phyloP scores from a whole-genome alignment of 2,113 vertebrate species.

The Ictalurus furcatus region DNA sequence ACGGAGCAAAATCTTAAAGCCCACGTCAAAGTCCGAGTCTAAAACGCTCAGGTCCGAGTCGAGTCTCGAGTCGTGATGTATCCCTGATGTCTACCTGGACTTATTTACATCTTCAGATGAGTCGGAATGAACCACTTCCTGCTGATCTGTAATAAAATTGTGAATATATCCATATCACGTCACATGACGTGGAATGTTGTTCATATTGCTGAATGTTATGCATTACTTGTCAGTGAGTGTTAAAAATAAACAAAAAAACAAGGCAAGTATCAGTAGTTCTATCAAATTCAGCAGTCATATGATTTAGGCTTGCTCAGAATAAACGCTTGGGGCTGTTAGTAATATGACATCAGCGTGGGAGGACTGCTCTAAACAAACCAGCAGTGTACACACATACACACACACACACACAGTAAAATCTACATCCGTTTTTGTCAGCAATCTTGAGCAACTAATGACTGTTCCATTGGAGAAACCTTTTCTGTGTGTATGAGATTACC shows the following conservation, averaged over 20 bases:
- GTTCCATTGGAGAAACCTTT: not conserved
- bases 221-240: not conserved
- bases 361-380: slow-evolving; percentile 3
- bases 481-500: slow-evolving; percentile 11
- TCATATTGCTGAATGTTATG: not conserved
- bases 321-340: slow-evolving; percentile 16
- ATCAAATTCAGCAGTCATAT: not conserved
- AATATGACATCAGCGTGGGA: not conserved
- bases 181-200: not conserved
- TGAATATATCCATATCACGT: not conserved
- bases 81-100: not conserved
- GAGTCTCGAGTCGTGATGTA: not conserved
- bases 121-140: not conserved
- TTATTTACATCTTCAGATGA: not conserved
- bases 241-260: not conserved
- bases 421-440: not conserved
- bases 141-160: not conserved
- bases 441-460: not conserved
- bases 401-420: not conserved
- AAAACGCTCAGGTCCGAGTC: not conserved
- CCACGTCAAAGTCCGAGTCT: not conserved
- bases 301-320: slow-evolving; percentile 12
- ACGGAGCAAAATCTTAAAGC: not conserved
- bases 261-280: not conserved
- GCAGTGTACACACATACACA: not conserved